These are phyloP conservation scores for Formica aserva DNA, from an alignment of 2,888 invertebrate species.

Conservation along the genomic window DNA sequence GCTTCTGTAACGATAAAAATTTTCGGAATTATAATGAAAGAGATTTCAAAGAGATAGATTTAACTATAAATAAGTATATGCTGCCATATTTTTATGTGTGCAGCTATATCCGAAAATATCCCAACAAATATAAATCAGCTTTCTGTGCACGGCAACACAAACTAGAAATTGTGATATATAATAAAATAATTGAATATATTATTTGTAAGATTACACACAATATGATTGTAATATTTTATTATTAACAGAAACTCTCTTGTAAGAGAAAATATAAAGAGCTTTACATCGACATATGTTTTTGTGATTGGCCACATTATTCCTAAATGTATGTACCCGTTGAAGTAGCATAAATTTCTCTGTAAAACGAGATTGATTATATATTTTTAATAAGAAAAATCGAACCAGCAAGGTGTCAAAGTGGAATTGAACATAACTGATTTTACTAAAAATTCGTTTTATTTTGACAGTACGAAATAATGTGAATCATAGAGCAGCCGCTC, in stretches of 20 bases:
- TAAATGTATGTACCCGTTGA: neutral
- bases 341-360: neutral
- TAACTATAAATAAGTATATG: slow-evolving; percentile 43
- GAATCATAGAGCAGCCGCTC: slow-evolving; percentile 66
- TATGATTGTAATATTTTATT: slow-evolving; percentile 68
- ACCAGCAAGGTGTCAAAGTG: slow-evolving; percentile 11
- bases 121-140: slow-evolving; percentile 55
- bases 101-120: slow-evolving; percentile 53
- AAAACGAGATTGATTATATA: neutral
- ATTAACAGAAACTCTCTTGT: slow-evolving; percentile 55
- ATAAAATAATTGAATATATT: slow-evolving; percentile 68
- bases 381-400: neutral
- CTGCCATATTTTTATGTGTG: slow-evolving; percentile 47
- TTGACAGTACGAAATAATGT: slow-evolving; percentile 75
- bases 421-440: slow-evolving; percentile 49
- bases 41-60: slow-evolving; percentile 37
- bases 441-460: slow-evolving; percentile 74
- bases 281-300: slow-evolving; percentile 38
- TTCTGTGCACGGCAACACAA: slow-evolving; percentile 66
- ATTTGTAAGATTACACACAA: slow-evolving; percentile 71
- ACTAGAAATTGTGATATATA: slow-evolving; percentile 75
- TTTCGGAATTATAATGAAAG: slow-evolving; percentile 50
- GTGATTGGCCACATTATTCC: neutral
- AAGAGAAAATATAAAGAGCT: slow-evolving; percentile 69
- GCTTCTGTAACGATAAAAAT: slow-evolving; percentile 46